Evolutionary conservation across 2,113 vertebrate genomes (phyloP).

Genomic region (Plecturocebus donacophilus): DNA sequence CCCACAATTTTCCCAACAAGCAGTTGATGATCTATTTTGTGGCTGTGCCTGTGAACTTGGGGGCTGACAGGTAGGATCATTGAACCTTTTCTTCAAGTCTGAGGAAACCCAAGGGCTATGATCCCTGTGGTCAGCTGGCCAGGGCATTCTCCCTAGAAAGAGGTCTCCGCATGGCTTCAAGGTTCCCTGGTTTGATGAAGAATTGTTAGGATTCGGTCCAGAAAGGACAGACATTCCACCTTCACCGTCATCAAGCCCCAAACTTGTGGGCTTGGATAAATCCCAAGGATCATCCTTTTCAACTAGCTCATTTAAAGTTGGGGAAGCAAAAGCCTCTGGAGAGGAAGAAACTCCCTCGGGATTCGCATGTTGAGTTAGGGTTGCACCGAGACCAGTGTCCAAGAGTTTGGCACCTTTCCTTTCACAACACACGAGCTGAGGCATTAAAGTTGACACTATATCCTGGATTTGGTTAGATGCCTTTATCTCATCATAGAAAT

Average conservation of each 20-base stretch:
- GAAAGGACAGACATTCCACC: neutral
- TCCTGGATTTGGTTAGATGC: neutral
- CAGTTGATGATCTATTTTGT: too few relatives aligned
- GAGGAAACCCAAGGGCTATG: neutral
- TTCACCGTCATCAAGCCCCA: neutral
- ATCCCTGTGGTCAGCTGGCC: neutral
- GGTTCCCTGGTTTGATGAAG: neutral
- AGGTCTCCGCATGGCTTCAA: neutral
- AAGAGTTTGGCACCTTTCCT: neutral
- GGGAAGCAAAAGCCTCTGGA: neutral
- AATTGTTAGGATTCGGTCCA: neutral
- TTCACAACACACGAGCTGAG: neutral
- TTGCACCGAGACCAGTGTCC: too few relatives aligned
- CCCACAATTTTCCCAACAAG: neutral
- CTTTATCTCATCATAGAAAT: neutral
- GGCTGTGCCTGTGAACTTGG: neutral
- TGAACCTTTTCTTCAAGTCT: neutral
- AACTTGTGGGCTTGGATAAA: too few relatives aligned
- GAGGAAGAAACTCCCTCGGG: neutral
- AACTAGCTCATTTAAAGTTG: neutral
- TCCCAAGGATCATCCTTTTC: accelerated
- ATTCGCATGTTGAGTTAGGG: neutral
- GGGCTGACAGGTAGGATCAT: neutral
- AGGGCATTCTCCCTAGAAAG: neutral
- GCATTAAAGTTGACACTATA: neutral